phyloP scores from a whole-genome alignment of 2,797 vertebrate species.

The Merluccius polli region DNA sequence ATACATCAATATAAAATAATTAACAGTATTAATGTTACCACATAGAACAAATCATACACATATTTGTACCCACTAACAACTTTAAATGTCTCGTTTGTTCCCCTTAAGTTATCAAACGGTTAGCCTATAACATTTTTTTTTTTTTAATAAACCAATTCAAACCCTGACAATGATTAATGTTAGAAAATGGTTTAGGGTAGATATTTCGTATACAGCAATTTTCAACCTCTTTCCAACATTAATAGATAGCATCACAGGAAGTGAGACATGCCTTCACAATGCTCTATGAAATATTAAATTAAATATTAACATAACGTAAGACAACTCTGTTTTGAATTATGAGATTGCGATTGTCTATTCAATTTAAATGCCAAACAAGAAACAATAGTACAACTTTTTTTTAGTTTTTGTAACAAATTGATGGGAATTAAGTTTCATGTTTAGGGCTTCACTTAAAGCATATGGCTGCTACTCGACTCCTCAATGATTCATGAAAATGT shows the following conservation, averaged over 20 bases:
- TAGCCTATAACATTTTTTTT: background rate
- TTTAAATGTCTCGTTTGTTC: constrained; percentile 15
- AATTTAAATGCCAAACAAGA: background rate
- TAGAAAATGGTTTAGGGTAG: background rate
- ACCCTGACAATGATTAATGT: background rate
- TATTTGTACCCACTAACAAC: constrained; percentile 60
- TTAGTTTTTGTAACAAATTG: background rate
- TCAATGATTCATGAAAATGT: background rate
- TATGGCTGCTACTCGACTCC: background rate
- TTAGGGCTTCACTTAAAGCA: background rate
- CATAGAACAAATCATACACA: constrained; percentile 46
- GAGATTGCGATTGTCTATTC: background rate
- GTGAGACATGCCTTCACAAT: background rate
- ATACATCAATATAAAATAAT: constrained; percentile 57
- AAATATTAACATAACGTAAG: background rate
- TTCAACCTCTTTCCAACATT: background rate
- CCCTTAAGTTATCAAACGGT: background rate
- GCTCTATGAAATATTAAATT: background rate
- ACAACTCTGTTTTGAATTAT: background rate
- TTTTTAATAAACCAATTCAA: background rate
- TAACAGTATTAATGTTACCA: constrained; percentile 55
- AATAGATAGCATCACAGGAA: background rate
- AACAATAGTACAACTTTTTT: background rate
- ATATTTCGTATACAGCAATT: background rate
- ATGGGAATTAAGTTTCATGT: background rate